phyloP scores from a whole-genome alignment of 1,140 invertebrate genomes.

The Diorhabda carinulata region DNA sequence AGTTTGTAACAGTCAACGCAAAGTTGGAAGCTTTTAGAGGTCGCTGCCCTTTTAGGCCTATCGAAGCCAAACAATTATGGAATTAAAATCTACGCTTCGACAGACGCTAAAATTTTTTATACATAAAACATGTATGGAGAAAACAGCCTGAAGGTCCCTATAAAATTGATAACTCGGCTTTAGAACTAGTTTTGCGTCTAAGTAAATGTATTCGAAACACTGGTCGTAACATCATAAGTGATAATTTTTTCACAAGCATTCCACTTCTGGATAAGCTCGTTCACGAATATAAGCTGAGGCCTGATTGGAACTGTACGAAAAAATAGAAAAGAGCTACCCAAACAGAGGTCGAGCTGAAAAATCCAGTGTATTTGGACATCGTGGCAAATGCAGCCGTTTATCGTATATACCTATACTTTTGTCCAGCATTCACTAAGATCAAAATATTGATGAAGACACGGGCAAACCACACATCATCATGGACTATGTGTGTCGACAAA shows the following conservation, averaged over 20 bases:
- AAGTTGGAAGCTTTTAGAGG: constrained; percentile 41
- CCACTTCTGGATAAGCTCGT: constrained; percentile 27
- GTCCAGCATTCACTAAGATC: constrained; percentile 38
- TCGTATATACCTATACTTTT: constrained; percentile 38
- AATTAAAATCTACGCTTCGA: no score
- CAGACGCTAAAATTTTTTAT: no score
- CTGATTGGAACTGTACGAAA: constrained; percentile 35
- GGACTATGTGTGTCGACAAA: constrained; percentile 10
- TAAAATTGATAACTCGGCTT: constrained; percentile 22
- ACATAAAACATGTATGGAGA: constrained; percentile 34
- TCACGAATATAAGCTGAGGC: constrained; percentile 31
- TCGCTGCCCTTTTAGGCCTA: constrained; percentile 37
- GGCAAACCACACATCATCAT: constrained; percentile 10
- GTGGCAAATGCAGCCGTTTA: constrained; percentile 26
- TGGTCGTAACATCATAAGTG: constrained; percentile 40
- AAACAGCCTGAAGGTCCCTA: constrained; percentile 11
- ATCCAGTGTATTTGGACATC: constrained; percentile 30
- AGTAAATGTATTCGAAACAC: constrained; percentile 32
- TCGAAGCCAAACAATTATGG: no score
- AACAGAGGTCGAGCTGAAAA: neutral
- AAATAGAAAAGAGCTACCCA: constrained; percentile 39
- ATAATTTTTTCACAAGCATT: constrained; percentile 43
- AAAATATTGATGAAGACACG: constrained; percentile 31
- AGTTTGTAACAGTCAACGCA: constrained; percentile 21
- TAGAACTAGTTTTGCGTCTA: constrained; percentile 35